Evolutionary conservation across 1,140 invertebrate genomes (phyloP), one percentile per base, ranked within the genome.

Genomic region (Lepidurus apus): DNA sequence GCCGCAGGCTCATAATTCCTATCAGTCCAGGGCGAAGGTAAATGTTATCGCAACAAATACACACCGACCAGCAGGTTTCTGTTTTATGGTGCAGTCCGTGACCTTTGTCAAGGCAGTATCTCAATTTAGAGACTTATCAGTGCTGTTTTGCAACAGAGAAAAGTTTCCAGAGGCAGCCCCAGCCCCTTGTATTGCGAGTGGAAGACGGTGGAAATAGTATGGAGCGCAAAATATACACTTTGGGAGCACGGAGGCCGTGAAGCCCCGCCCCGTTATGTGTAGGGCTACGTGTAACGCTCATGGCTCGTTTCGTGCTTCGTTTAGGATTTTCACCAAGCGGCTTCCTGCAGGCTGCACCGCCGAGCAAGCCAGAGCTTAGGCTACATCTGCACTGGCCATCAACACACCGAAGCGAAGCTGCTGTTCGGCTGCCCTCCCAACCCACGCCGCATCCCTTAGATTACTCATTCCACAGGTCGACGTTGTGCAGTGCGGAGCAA

Each of bases 391-490:
- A 34, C 34, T 2, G 34, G 34, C 0, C 53, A 65, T n/a, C 53
- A 21, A 65, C 21, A 13, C 21, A 65, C 11, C 13, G 47, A 9
- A 65, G 53, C n/a, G 53, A 65, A 7, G 17, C 21, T 21, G 53
- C 4, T 21, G 21, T 9, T n/a, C 53, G 21, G 53, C n/a, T 3
- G 21, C 53, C 53, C 21, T 21, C 53, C 7, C 53, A 65, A 65
- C 53, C 8, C 53, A 65, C 53, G 53, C 53, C 53, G 53, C 53
- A 65, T 65, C 53, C 17, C 53, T 65, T 21, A n/a, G 17, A 65
- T 65, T 65, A 65, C 17, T 65, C 53, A 65, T 65, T 65, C 53
- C 53, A 65, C 53, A 65, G 53, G 53, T 65, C 53, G 53, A 65
- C 53, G 53, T 65, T 21, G 53, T 65, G 53, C 53, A 65, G 53